Conservation (phyloP, 1,140 invertebrate genomes). For the Drosophila navojoa region DNA sequence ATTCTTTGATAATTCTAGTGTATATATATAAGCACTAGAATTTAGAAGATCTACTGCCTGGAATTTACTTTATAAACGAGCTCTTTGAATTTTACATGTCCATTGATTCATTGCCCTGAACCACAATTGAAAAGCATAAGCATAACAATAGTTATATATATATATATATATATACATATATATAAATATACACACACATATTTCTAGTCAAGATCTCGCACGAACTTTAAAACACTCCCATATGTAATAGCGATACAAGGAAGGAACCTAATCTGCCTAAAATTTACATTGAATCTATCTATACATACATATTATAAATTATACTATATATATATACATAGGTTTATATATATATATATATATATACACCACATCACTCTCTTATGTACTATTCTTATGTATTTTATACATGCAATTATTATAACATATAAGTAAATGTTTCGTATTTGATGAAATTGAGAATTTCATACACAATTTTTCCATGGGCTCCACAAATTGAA, state of each 20-base stretch:
- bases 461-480: conserved; percentile 1
- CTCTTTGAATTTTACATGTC: no score
- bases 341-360: conserved; percentile 12
- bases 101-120: no score
- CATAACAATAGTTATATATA: conserved; percentile 22
- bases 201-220: conserved; percentile 75
- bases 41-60: no score
- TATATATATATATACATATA: conserved; percentile 13
- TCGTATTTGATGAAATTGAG: conserved; percentile 55
- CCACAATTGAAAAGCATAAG: not conserved
- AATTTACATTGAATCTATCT: conserved; percentile 69
- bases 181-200: conserved; percentile 27
- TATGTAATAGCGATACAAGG: conserved; percentile 24
- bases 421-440: conserved; percentile 70
- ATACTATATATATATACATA: conserved; percentile 46
- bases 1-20: no score
- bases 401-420: conserved; percentile 82
- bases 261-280: conserved; percentile 78
- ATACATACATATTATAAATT: conserved; percentile 53
- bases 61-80: no score
- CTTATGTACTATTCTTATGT: conserved; percentile 83
- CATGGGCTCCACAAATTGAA: not conserved
- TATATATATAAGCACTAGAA: no score
- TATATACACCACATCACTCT: conserved; percentile 33
- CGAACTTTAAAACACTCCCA: conserved; percentile 21